Conservation (phyloP, 2,888 invertebrate species). For the Caenorhabditis doughertyi region DNA sequence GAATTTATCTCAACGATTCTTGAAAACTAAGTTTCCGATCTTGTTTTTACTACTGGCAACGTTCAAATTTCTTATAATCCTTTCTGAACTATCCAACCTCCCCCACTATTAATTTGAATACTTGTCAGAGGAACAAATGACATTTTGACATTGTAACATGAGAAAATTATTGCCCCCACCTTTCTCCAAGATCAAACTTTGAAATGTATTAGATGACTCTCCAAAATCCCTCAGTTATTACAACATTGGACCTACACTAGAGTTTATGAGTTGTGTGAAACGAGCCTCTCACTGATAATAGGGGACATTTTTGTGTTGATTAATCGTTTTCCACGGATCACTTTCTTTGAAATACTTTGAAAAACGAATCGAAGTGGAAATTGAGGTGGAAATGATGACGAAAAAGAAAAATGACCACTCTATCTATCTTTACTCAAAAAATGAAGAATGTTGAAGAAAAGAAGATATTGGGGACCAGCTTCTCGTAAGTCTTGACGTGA, state of each 20-base stretch:
- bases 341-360: constrained; percentile 11
- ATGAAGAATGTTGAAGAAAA: constrained; percentile 27
- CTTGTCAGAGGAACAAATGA: background rate
- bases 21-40: too few relatives aligned
- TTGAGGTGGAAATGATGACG: background rate
- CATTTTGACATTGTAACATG: constrained; percentile 17
- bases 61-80: background rate
- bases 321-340: constrained; percentile 22
- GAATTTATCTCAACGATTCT: too few relatives aligned
- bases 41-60: too few relatives aligned
- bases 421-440: constrained; percentile 23
- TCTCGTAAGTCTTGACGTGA: constrained; percentile 22
- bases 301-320: constrained; percentile 28
- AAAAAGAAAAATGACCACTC: constrained; percentile 48
- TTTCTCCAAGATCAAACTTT: constrained; percentile 16
- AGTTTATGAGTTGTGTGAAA: constrained; percentile 45
- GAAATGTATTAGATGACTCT: constrained; percentile 36
- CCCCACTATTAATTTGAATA: background rate
- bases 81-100: too few relatives aligned
- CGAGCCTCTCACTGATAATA: constrained; percentile 33
- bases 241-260: constrained; percentile 35
- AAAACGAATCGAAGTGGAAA: background rate
- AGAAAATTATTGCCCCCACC: constrained; percentile 16
- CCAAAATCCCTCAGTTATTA: constrained; percentile 5
- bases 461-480: constrained; percentile 32